These are phyloP conservation scores for Metopolophium dirhodum DNA, from an alignment of 1,140 invertebrate species.

Conservation along the genomic window DNA sequence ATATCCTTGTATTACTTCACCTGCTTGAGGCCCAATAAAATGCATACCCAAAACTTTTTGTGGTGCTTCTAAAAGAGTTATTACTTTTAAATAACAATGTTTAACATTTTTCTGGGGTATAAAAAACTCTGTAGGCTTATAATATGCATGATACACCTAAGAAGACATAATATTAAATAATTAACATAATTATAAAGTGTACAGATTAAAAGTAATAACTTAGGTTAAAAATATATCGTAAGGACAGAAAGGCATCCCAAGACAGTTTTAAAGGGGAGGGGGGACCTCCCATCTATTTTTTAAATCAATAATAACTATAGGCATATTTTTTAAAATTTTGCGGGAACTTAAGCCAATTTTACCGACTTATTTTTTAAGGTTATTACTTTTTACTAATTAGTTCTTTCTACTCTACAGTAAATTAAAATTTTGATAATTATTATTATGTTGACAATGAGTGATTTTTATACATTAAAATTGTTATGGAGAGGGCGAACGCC, in stretches of 20 bases:
- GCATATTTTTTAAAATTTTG: too few relatives aligned
- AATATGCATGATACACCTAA: constrained; percentile 87
- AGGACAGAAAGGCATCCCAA: neutral
- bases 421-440: too few relatives aligned
- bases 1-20: constrained; percentile 97
- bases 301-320: too few relatives aligned
- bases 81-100: constrained; percentile 82
- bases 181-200: neutral
- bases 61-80: constrained; percentile 70
- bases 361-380: too few relatives aligned
- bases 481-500: too few relatives aligned
- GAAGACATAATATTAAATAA: constrained; percentile 25
- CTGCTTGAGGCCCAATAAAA: constrained; percentile 93
- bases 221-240: neutral
- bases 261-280: too few relatives aligned
- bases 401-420: too few relatives aligned
- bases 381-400: too few relatives aligned
- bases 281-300: too few relatives aligned
- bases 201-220: neutral
- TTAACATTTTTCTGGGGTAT: constrained; percentile 81
- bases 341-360: too few relatives aligned
- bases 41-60: constrained; percentile 93
- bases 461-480: too few relatives aligned
- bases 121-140: constrained; percentile 95
- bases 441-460: too few relatives aligned